Conservation (phyloP, 2,888 invertebrate genomes). For the Pachliopta kotzebuea region DNA sequence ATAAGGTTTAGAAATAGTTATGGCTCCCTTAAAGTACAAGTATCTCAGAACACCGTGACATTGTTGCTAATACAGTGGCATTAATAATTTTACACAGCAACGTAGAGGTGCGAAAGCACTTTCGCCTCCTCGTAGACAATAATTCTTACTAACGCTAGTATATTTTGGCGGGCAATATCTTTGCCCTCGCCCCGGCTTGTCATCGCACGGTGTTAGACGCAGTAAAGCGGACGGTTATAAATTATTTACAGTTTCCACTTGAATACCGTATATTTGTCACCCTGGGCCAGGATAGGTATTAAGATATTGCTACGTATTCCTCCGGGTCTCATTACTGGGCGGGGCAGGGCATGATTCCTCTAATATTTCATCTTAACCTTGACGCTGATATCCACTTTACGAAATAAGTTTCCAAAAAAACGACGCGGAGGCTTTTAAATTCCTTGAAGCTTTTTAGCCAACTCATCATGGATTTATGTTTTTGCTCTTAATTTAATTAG, state of each 20-base stretch:
- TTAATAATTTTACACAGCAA: conserved; percentile 32
- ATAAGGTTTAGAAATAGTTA: conserved; percentile 27
- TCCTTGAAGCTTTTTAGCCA: conserved; percentile 21
- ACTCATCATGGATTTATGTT: conserved; percentile 21
- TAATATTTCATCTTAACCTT: conserved; percentile 70
- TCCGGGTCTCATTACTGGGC: conserved; percentile 71
- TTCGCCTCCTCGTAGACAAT: conserved; percentile 55
- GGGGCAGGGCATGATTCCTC: conserved; percentile 61
- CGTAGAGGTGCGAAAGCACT: conserved; percentile 36
- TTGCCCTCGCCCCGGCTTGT: conserved; percentile 52
- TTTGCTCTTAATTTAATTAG: conserved; percentile 65
- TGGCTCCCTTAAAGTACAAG: conserved; percentile 37
- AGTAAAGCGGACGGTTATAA: conserved; percentile 69
- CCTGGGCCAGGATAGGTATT: conserved; percentile 68
- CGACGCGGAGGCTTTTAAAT: conserved; percentile 1
- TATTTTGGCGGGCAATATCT: conserved; percentile 54
- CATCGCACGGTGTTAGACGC: conserved; percentile 56
- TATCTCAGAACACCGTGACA: conserved; percentile 55
- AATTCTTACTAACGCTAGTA: conserved; percentile 53
- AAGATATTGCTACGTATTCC: conserved; percentile 78
- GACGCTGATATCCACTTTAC: conserved; percentile 31
- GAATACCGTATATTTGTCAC: conserved; percentile 73
- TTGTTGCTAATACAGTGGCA: conserved; percentile 46
- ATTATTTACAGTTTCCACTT: conserved; percentile 75
- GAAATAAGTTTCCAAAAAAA: conserved; percentile 28